Base-by-base conservation (phyloP, 2,797 vertebrate species). In the Columba guinea region DNA sequence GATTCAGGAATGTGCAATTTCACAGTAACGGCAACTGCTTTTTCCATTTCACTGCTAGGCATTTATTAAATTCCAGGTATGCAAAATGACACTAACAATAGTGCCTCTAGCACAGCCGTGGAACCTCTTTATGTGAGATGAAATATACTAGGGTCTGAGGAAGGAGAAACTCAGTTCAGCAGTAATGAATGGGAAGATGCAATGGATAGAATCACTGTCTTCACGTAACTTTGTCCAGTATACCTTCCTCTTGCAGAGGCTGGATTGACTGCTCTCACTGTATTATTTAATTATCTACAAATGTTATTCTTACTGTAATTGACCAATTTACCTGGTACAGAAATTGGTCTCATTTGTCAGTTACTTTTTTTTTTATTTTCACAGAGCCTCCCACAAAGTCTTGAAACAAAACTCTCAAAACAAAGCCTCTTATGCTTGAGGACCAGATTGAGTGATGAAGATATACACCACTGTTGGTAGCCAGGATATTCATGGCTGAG, bases 41-140 rank as follows among this genome's bases (percentile, higher is more conserved):
- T 92, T 86, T 79, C 69, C 35, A 32, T 90, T 96, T 86, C 80
- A 70, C n/a, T 73, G 15, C 13, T 55, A 87, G 35, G 23, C 20
- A 74, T 78, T 90, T 90, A 93, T 87, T 91, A 82, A 91, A 93
- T 90, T 90, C 56, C 84, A 87, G 46, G 84, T 95, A 84, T 79
- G 88, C 67, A 95, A 92, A 89, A n/a, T 56, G 39, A 70, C 60
- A 82, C 64, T 37, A 70, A 35, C 37, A 90, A 49, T 0, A 12
- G 6, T 74, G 74, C 32, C 64, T 87, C 44, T 52, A 84, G 75
- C 27, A 59, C 22, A 69, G 35, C 22, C 3, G 4, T 56, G 49
- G 44, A 79, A 35, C 10, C 11, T 53, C 23, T 83, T 60, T 39
- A 14, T 37, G 34, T 53, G 68, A 84, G 17, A 71, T 58, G 34